phyloP scores from a whole-genome alignment of 2,113 vertebrate species.

The Onychostruthus taczanowskii region DNA sequence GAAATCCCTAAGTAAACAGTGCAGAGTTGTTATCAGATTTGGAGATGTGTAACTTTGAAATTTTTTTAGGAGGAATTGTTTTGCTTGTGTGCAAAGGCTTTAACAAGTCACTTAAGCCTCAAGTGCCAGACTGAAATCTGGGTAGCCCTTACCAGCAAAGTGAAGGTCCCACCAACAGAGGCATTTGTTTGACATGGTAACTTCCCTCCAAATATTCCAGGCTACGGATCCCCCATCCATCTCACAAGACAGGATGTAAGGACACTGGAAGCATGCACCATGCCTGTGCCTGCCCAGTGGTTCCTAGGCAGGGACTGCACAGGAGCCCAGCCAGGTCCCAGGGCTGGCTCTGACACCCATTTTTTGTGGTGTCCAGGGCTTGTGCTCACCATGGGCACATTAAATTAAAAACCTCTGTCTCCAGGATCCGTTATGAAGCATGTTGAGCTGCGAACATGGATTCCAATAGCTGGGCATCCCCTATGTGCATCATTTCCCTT shows the following conservation, averaged over 20 bases:
- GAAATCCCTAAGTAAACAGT: background rate
- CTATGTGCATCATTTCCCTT: rapidly evolving
- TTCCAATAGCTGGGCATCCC: background rate
- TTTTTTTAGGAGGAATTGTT: background rate
- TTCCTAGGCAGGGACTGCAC: background rate
- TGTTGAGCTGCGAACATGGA: background rate
- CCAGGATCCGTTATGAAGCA: background rate
- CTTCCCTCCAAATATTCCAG: background rate
- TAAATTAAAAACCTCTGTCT: background rate
- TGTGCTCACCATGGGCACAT: rapidly evolving
- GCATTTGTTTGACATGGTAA: background rate
- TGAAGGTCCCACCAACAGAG: background rate
- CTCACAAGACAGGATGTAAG: background rate
- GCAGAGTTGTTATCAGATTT: background rate
- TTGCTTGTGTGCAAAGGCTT: background rate
- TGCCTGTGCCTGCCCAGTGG: no score
- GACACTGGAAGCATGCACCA: background rate
- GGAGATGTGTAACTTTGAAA: background rate
- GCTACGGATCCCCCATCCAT: background rate
- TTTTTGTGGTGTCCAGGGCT: background rate
- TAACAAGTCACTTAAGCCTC: background rate
- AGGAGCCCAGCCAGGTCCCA: background rate
- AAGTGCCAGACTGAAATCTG: background rate
- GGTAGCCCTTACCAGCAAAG: background rate
- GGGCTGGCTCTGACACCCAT: background rate